Base-by-base conservation (phyloP, 1,140 invertebrate species). In the Trachymyrmex cornetzi region DNA sequence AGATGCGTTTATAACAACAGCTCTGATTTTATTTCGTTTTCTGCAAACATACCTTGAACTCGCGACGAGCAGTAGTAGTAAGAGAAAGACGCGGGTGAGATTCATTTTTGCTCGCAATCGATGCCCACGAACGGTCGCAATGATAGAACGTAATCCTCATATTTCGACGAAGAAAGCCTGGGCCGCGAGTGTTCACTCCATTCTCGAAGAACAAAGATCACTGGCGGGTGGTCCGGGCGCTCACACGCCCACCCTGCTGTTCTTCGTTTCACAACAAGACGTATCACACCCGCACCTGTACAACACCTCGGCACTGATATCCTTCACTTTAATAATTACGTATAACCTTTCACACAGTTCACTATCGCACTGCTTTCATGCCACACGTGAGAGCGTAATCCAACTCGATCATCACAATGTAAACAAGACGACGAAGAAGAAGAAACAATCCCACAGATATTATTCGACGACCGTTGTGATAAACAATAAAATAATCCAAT, bases 111-210 rank as follows among this genome's bases (percentile, higher is more conserved):
- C 87, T 87, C 50, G 85, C 88, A 89, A 92, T 94, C 88, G 89
- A 82, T 92, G 90, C 84, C 90, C 80, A 89, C 90, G 91, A 88
- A 61, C 55, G 34, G 85, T 92, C 90, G 91, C 89, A 89, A 64
- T n/a, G 57, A 55, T 87, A 89, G 61, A 92, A 92, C 89, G 87
- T 94, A 94, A 90, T 95, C 94, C 94, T 94, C 95, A 95, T 95
- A 95, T 95, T 95, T 95, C 89, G 88, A 87, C 84, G 74, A 22
- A 90, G 88, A 44, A 66, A 67, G 19, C 88, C 30, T 81, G 67
- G 34, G 34, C 34, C 87, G 84, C 72, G 87, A 67, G 24, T 19
- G 74, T 87, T 91, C 74, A 89, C 90, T 87, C 89, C 91, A 92
- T 93, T 89, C 85, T 64, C 88, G 66, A 66, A 63, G 27, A 64